Conservation (phyloP, 1,140 invertebrate genomes). For the Heliothis virescens region DNA sequence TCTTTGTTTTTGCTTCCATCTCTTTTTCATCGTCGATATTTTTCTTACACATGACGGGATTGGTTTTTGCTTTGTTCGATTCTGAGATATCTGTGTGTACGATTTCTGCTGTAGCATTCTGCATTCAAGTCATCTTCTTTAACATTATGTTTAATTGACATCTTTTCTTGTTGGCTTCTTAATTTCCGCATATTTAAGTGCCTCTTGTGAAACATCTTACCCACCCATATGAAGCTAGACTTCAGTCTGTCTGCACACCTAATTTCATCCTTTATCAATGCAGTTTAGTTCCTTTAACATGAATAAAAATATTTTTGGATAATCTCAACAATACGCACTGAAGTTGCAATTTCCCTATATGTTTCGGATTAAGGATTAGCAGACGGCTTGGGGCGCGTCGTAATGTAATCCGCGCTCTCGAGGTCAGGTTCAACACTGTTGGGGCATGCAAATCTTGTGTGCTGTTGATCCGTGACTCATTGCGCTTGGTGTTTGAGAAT, state of each 20-base stretch:
- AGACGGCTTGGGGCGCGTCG: neutral
- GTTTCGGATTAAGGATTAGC: slow-evolving; percentile 24
- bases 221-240: too few relatives aligned
- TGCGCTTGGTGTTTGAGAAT: neutral
- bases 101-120: too few relatives aligned
- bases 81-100: too few relatives aligned
- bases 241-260: too few relatives aligned
- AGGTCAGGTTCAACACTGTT: slow-evolving; percentile 33
- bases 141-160: too few relatives aligned
- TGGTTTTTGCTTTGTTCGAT: too few relatives aligned
- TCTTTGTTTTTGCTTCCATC: neutral
- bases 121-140: too few relatives aligned
- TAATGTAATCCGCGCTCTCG: slow-evolving; percentile 12
- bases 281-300: neutral
- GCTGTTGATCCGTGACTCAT: neutral
- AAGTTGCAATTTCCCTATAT: neutral
- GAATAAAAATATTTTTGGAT: neutral
- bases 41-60: neutral
- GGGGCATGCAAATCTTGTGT: slow-evolving; percentile 28
- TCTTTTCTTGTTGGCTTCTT: too few relatives aligned
- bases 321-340: neutral
- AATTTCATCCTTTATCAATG: too few relatives aligned
- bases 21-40: neutral
- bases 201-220: too few relatives aligned
- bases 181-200: too few relatives aligned